Conservation (phyloP, 2,888 invertebrate species). For the Candidula unifasciata region DNA sequence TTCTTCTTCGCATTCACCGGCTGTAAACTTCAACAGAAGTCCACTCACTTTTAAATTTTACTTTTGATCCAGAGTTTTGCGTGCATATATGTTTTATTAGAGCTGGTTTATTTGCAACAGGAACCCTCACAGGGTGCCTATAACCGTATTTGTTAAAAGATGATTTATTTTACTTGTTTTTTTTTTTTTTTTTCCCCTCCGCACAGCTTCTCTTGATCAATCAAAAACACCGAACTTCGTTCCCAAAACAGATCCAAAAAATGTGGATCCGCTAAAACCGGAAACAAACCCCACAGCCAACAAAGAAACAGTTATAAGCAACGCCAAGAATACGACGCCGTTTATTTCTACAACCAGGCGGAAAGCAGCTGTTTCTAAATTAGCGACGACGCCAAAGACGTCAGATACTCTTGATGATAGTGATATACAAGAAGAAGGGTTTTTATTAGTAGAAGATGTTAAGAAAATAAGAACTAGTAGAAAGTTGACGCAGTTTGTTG, state of each 20-base stretch:
- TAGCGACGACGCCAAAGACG: neutral
- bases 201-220: neutral
- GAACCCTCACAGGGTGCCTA: too few species aligned
- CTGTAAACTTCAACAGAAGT: too few species aligned
- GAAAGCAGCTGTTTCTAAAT: neutral
- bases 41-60: too few species aligned
- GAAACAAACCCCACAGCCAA: too few species aligned
- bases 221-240: neutral
- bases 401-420: neutral
- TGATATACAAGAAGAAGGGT: conserved; percentile 27
- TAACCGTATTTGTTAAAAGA: too few species aligned
- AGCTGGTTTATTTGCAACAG: too few species aligned
- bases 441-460: conserved; percentile 10
- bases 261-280: neutral
- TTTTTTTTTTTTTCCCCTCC: neutral
- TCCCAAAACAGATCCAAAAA: neutral
- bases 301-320: neutral
- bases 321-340: neutral
- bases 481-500: conserved; percentile 22
- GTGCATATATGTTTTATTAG: too few species aligned
- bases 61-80: too few species aligned
- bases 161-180: too few species aligned
- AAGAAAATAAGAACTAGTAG: neutral
- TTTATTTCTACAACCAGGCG: neutral
- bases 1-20: too few species aligned